phyloP scores from a whole-genome alignment of 2,113 vertebrate genomes.

The Trachemys scripta region DNA sequence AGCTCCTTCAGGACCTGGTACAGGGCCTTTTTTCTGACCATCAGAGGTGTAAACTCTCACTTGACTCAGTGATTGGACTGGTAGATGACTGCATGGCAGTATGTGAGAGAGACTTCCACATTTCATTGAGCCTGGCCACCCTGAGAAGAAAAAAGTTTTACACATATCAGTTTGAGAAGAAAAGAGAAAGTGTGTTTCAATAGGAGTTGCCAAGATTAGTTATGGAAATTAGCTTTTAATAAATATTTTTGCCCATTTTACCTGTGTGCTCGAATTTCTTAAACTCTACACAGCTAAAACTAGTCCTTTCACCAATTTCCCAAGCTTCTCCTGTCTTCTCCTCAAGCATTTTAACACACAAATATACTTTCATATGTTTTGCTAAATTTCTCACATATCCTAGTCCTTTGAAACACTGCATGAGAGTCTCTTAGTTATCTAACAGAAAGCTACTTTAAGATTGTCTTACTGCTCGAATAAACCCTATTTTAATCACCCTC shows the following conservation, averaged over 20 bases:
- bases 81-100: constrained; percentile 76
- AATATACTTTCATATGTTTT: not conserved
- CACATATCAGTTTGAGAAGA: not conserved
- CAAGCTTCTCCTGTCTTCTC: not conserved
- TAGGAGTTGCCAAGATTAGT: not conserved
- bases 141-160: constrained; percentile 71
- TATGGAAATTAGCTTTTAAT: not conserved
- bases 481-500: not conserved
- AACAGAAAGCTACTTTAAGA: not conserved
- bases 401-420: not conserved
- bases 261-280: not conserved
- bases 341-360: not conserved
- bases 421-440: not conserved
- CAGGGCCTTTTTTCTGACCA: constrained; percentile 78
- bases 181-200: not conserved
- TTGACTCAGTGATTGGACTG: constrained; percentile 78
- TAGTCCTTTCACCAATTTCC: not conserved
- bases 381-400: accelerated
- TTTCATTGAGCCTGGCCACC: constrained; percentile 82
- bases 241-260: not conserved
- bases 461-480: accelerated
- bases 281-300: not conserved
- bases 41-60: constrained; percentile 88
- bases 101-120: constrained; percentile 77
- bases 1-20: constrained; percentile 30